phyloP scores from a whole-genome alignment of 2,888 invertebrate genomes.

The Mamestra brassicae region DNA sequence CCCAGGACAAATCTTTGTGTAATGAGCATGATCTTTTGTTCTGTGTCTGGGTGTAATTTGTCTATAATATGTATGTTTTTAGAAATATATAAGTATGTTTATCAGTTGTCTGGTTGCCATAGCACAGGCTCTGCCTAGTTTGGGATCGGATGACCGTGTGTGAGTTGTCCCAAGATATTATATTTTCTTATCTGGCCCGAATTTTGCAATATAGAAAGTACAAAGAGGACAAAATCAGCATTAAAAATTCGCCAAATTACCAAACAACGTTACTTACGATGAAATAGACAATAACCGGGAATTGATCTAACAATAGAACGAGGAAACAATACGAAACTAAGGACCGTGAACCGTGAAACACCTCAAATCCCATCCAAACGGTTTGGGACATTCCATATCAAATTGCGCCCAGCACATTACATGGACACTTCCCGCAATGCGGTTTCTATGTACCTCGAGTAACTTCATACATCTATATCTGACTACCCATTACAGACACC shows the following conservation, averaged over 20 bases:
- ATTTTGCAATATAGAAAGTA: neutral
- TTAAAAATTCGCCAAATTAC: constrained; percentile 11
- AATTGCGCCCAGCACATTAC: constrained; percentile 63
- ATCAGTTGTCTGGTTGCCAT: too few relatives aligned
- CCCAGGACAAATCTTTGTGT: too few relatives aligned
- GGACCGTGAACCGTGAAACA: constrained; percentile 57
- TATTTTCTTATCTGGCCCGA: too few relatives aligned
- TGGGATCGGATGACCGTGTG: too few relatives aligned
- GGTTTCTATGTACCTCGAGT: constrained; percentile 69
- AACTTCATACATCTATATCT: constrained; percentile 66
- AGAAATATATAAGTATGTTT: too few relatives aligned
- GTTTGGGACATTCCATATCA: constrained; percentile 62
- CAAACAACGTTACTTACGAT: constrained; percentile 9
- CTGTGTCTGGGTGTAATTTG: too few relatives aligned
- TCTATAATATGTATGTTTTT: too few relatives aligned
- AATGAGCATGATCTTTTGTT: too few relatives aligned
- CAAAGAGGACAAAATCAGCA: neutral
- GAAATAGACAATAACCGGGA: constrained; percentile 24
- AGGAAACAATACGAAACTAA: constrained; percentile 54
- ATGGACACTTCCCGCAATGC: constrained; percentile 71
- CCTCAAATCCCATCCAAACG: constrained; percentile 46
- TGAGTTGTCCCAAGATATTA: too few relatives aligned
- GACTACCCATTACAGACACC: constrained; percentile 41
- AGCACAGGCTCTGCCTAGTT: too few relatives aligned
- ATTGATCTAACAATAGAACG: constrained; percentile 47